phyloP scores from a whole-genome alignment of 2,797 vertebrate species.

The Bradypodion ventrale region DNA sequence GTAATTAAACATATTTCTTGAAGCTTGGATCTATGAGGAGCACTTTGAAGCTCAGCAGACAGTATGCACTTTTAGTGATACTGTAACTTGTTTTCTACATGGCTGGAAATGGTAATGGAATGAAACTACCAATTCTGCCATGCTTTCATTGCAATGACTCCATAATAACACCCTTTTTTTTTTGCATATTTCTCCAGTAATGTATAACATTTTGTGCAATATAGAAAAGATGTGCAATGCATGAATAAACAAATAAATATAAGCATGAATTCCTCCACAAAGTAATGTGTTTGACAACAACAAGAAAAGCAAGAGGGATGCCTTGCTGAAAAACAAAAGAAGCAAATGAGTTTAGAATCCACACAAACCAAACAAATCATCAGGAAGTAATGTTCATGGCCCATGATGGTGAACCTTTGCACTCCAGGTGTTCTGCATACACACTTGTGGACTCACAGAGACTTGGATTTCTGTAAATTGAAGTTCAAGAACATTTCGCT shows the following conservation, averaged over 20 bases:
- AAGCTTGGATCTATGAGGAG: slow-evolving; percentile 43
- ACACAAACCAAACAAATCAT: neutral
- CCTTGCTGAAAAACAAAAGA: neutral
- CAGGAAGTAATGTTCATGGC: too few species aligned
- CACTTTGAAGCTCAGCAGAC: slow-evolving; percentile 34
- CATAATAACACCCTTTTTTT: neutral
- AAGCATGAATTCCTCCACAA: neutral
- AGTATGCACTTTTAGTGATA: slow-evolving; percentile 7
- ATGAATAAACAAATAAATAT: neutral
- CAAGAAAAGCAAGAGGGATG: neutral
- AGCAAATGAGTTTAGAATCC: neutral
- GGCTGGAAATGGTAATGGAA: neutral
- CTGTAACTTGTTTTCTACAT: neutral
- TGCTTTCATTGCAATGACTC: neutral
- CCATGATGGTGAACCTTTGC: too few species aligned
- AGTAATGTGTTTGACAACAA: neutral
- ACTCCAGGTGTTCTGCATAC: too few species aligned
- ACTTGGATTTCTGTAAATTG: too few species aligned
- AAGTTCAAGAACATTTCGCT: too few species aligned
- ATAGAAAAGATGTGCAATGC: neutral
- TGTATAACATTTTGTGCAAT: neutral
- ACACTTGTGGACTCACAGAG: too few species aligned
- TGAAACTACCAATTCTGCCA: neutral
- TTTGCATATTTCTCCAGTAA: neutral
- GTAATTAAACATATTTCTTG: slow-evolving; percentile 63